Base-by-base conservation (phyloP, 2,113 vertebrate genomes). In the Micromys minutus region DNA sequence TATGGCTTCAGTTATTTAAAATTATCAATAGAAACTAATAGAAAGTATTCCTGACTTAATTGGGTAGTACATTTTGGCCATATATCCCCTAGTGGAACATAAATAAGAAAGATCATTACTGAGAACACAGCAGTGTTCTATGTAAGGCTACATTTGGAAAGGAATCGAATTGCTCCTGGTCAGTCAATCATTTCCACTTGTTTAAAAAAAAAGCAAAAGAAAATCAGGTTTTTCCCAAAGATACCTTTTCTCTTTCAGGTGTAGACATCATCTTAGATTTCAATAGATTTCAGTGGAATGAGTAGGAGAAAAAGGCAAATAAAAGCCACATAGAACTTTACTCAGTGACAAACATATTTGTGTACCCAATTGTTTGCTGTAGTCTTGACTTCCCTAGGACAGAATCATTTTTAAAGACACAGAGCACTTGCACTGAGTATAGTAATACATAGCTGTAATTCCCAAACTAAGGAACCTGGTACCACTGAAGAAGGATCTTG, bases 1-100 rank as follows among this genome's bases (percentile, higher is more conserved):
- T 93, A 93, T 95, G 55, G 97, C 97, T 98, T 86, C 88, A 55
- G 77, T 97, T 97, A 98, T 98, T 98, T 98, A 98, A 98, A 97
- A 98, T 94, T 98, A 97, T 96, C 86, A 97, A 95, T 94, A 96
- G 69, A 89, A 97, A 96, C 90, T 96, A 97, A 97, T 93, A 91
- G 92, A 96, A 97, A 97, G 91, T 88, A 86, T 94, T 97, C 39
- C 89, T 91, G 94, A 79, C 55, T 96, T 96, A 95, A 75, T 95
- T 76, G 71, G 97, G 77, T 3, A 92, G 57, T 95, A 95, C 94
- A 95, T 80, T 89, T n/a, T 98, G 92, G 93, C 94, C 81, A 86
- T 95, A 93, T 90, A 81, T 52, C 85, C 93, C 72, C 36, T 96
- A 80, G 65, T 92, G 87, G 84, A 98, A 95, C 87, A 98, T 96